Evolutionary conservation across 2,113 vertebrate genomes (phyloP), one percentile per base, ranked within the genome.

Genomic region (Scopus umbretta): DNA sequence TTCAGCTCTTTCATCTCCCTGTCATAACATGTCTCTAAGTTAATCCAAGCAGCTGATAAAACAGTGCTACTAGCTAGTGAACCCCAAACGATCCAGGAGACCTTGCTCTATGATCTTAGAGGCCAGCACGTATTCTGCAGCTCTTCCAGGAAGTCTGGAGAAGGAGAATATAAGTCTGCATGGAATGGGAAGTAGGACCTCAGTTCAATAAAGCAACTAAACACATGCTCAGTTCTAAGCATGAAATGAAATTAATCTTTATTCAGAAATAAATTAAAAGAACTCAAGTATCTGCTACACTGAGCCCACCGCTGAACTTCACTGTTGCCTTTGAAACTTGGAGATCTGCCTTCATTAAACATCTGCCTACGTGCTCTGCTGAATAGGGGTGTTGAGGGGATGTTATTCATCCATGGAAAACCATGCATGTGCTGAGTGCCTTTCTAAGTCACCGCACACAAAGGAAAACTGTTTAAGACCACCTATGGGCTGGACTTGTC

Each of bases 71-170:
- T 65, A 61, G 53, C 11, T 84, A 58, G 58, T 52, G 78, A 90
- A 47, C 58, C 23, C 32, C 26, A 55, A 79, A 42, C 19, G 32
- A 91, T 78, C 68, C 52, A 62, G 42, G 50, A 94, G 88, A 80
- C 38, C 19, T 50, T 72, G 47, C 71, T 68, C 82, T 78, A 10
- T 8, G 34, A 88, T 73, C 71, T 80, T 59, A 13, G 52, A 61
- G 67, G 59, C 45, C 82, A 86, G 40, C 45, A 75, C 20, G 70
- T 32, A 13, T n/a, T 76, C 87, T 55, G 34, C 62, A 90, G 52
- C 53, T 96, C 66, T 95, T 82, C 73, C 85, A 93, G 36, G n/a
- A 88, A 95, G 50, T 32, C 81, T 93, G 74, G 53, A 86, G 78
- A 78, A 88, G 65, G 43, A 68, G 12, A 79, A 65, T 12, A 0